A percentile compares a stretch with the other conserved stretches of the same genome.
These are phyloP conservation scores for Pantelozetes paolii DNA, from an alignment of 2,888 invertebrate species.

Conservation along the genomic window DNA sequence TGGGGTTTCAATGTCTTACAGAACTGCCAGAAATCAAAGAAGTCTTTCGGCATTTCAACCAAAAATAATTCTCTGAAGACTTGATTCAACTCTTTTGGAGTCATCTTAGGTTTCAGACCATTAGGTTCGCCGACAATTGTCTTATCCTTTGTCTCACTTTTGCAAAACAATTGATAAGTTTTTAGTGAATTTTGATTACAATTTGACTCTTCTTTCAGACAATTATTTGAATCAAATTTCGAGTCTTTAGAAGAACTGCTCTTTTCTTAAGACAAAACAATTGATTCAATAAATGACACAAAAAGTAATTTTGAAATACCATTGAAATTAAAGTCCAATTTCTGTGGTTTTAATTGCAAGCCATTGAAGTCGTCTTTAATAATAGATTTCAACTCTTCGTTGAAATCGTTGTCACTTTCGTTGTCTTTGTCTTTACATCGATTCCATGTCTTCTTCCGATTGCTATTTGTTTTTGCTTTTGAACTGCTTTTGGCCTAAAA, in stretches of 20 bases:
- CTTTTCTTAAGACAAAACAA: conserved; percentile 44
- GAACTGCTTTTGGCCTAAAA: background rate
- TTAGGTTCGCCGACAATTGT: background rate
- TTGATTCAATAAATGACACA: conserved; percentile 44
- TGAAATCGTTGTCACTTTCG: conserved; percentile 6
- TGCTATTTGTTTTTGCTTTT: background rate
- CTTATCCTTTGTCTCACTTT: background rate
- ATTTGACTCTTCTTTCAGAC: background rate
- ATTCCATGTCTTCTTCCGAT: background rate
- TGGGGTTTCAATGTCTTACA: conserved; percentile 60
- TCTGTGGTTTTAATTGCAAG: background rate
- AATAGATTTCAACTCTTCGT: background rate
- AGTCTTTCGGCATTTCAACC: conserved; percentile 82
- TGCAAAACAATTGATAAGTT: background rate
- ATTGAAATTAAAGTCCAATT: conserved; percentile 3
- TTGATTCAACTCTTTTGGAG: conserved; percentile 55
- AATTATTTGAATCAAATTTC: background rate
- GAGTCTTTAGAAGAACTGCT: background rate
- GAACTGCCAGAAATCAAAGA: conserved; percentile 76
- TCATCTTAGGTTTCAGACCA: conserved; percentile 49
- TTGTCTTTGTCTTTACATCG: background rate
- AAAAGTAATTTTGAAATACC: conserved; percentile 38
- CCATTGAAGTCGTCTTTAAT: background rate
- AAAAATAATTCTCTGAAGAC: conserved; percentile 71
- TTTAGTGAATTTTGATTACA: background rate